phyloP scores from a whole-genome alignment of 2,113 vertebrate species.

The Equus przewalskii region DNA sequence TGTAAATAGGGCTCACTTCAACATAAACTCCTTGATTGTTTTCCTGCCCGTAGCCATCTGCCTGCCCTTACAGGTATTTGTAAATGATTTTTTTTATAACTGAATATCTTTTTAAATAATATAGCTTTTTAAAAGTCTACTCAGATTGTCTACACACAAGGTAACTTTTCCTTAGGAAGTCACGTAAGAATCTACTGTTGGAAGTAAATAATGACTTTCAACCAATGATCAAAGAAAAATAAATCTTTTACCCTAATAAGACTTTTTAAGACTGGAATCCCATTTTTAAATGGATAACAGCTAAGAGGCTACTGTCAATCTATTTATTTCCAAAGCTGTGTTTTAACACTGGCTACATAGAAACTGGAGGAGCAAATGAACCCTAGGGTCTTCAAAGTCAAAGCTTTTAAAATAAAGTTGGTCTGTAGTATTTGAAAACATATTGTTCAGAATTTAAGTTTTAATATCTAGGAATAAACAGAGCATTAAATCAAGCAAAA shows the following conservation, averaged over 20 bases:
- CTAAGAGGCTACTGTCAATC: slow-evolving; percentile 86
- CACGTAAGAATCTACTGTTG: slow-evolving; percentile 87
- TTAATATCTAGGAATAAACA: slow-evolving; percentile 97
- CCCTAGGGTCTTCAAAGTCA: slow-evolving; percentile 78
- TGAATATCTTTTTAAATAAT: slow-evolving; percentile 72
- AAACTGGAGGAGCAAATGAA: slow-evolving; percentile 79
- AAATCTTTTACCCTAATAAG: slow-evolving; percentile 89
- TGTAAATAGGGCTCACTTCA: slow-evolving; percentile 61
- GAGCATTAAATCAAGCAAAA: slow-evolving; percentile 98
- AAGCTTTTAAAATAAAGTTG: slow-evolving; percentile 90
- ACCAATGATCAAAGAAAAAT: slow-evolving; percentile 92
- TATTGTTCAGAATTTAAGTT: slow-evolving; percentile 93
- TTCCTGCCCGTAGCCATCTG: slow-evolving; percentile 41
- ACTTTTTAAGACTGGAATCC: slow-evolving; percentile 87
- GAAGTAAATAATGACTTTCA: slow-evolving; percentile 88
- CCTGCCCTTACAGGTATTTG: slow-evolving; percentile 84
- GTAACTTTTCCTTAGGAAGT: slow-evolving; percentile 85
- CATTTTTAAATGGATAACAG: slow-evolving; percentile 88
- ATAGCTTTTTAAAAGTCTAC: slow-evolving; percentile 81
- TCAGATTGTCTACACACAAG: slow-evolving; percentile 68
- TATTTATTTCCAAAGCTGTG: slow-evolving; percentile 82
- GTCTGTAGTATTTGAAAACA: slow-evolving; percentile 86
- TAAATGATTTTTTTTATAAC: slow-evolving; percentile 78
- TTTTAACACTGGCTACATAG: slow-evolving; percentile 79
- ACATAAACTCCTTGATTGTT: slow-evolving; percentile 65